These are phyloP conservation scores for Psammodynastes pulverulentus DNA, from an alignment of 2,113 vertebrate species.

Conservation along the genomic window DNA sequence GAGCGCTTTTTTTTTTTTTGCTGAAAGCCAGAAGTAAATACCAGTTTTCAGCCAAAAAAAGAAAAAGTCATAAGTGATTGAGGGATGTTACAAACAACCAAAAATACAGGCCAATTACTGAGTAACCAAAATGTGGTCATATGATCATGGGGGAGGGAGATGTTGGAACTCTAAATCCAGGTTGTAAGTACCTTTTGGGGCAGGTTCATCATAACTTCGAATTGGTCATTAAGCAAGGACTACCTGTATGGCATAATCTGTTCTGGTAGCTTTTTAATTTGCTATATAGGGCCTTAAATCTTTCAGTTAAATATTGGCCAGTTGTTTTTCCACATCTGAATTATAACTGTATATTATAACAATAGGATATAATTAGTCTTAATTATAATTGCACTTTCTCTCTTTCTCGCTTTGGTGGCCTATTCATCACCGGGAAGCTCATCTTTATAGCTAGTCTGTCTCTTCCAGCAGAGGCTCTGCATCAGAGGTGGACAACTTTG, in stretches of 20 bases:
- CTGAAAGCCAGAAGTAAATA: neutral
- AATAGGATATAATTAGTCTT: neutral
- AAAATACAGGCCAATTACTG: neutral
- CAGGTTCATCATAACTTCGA: neutral
- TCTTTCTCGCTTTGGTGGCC: neutral
- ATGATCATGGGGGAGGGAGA: neutral
- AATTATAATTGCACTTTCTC: neutral
- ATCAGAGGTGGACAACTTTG: neutral
- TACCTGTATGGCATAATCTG: neutral
- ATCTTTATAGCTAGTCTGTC: neutral
- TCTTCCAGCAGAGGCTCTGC: neutral
- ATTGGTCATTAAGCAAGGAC: neutral
- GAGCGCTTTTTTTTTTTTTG: neutral
- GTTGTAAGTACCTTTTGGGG: neutral
- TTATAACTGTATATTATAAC: too few relatives aligned
- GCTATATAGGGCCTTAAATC: neutral
- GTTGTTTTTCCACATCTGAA: neutral
- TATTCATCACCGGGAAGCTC: neutral
- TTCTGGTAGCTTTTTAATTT: neutral
- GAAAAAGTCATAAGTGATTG: neutral
- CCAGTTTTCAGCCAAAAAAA: neutral
- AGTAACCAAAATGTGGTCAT: neutral
- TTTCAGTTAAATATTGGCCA: neutral
- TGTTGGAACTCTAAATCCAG: neutral
- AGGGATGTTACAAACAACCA: neutral